These are phyloP conservation scores for Megalops cyprinoides DNA, from an alignment of 2,797 vertebrate species.

Conservation along the genomic window DNA sequence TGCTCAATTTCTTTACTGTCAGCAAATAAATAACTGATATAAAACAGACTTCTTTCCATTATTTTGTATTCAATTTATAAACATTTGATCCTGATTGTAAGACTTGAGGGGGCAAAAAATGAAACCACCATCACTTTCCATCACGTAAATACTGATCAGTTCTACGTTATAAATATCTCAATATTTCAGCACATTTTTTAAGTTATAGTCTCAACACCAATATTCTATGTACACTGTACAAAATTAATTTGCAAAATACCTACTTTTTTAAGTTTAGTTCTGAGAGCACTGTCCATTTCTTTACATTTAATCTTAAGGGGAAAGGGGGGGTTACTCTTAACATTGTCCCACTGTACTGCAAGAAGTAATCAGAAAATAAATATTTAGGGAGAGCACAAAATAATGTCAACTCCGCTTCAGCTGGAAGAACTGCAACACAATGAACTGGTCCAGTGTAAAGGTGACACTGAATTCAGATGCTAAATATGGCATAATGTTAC, in stretches of 20 bases:
- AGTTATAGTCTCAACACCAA: conserved; percentile 58
- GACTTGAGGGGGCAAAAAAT: neutral
- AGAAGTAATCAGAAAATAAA: conserved; percentile 53
- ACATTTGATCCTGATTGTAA: conserved; percentile 2
- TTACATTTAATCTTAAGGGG: conserved; percentile 42
- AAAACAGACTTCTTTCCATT: neutral
- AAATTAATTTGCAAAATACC: conserved; percentile 59
- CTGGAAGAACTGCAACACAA: conserved; percentile 28
- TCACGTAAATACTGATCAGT: conserved; percentile 59
- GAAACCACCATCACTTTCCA: neutral
- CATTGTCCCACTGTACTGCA: conserved; percentile 46
- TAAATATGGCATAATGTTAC: conserved; percentile 7
- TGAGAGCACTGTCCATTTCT: conserved; percentile 36
- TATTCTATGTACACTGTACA: conserved; percentile 74
- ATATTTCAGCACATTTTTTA: conserved; percentile 62
- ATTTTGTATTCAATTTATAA: neutral
- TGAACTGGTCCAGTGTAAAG: neutral
- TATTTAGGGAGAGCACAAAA: neutral
- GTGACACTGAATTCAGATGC: neutral
- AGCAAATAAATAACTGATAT: conserved; percentile 9
- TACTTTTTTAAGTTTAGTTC: conserved; percentile 21
- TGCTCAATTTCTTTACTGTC: conserved; percentile 3
- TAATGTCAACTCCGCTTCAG: neutral
- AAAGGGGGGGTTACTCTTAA: conserved; percentile 35
- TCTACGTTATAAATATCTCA: conserved; percentile 65